Base-by-base conservation (phyloP, 2,888 invertebrate species). In the Mystacides longicornis region DNA sequence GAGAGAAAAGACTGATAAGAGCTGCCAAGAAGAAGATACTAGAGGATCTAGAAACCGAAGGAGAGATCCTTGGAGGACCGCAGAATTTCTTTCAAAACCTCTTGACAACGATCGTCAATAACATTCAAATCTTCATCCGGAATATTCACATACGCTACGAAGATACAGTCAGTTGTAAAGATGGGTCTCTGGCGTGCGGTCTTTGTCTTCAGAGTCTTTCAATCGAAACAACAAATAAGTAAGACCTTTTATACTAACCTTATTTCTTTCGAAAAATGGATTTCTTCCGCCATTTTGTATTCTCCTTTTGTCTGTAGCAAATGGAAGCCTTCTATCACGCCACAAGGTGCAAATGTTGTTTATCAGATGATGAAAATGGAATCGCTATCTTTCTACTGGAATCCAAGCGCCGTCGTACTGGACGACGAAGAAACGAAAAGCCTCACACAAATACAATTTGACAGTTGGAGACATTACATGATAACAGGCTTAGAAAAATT, bases 101-200 rank as follows among this genome's bases (percentile, higher is more conserved):
- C 50, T 77, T 86, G 61, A 84, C 87, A 19, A 87, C 87, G 23
- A 81, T 90, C 16, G 79, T 89, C 62, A 89, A 89, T 68, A 89
- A 88, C 67, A 75, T 92, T 47, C 89, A 90, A 74, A 81, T 91
- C 56, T 86, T 83, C 57, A 77, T 91, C 22, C 81, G 83, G 58
- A 87, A 89, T 68, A 80, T 92, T 47, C 91, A 92, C 69, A 78
- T 92, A 56, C 77, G 91, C 60, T 91, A 89, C 65, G 91, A 91
- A 68, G 90, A 91, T 66, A 79, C 80, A 5, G 77, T 85, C 61
- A 81, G 83, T 60, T 82, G 81, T 48, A 79, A 79, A 43, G 80
- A 81, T 58, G 78, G 78, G 14, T 82, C 87, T 3, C 72, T 89
- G 63, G 85, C 87, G 0, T 86, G 85, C 66, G 91, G 91, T 1